Evolutionary conservation across 2,888 invertebrate genomes (phyloP), one percentile per base, ranked within the genome.

Genomic region (Pardosa pseudoannulata): DNA sequence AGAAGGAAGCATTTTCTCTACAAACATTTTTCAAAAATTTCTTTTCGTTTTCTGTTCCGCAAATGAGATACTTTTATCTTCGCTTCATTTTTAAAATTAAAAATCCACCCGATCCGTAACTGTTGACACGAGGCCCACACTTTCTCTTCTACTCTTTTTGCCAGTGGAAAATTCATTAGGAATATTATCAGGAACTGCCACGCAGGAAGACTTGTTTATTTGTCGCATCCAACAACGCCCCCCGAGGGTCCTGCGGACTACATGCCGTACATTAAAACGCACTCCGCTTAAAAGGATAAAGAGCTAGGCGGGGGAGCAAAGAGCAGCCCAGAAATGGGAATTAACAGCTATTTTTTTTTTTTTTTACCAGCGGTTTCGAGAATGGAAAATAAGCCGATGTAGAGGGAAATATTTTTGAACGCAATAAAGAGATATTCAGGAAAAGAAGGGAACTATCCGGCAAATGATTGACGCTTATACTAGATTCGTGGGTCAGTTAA

Each of bases 261-360:
- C 56, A 62, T 62, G 62, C 29, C 32, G 68, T 46, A 81, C 81
- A 81, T 81, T 81, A 81, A 81, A 81, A 81, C 31, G 81, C 81
- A 81, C 81, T 81, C 73, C 68, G 68, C 19, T 68, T 81, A 81
- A 81, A 68, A 74, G 74, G 81, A 81, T 81, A 74, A 74, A 74
- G 68, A 67, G 50, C 56, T 56, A 56, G 56, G 23, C 1, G 3
- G 56, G 56, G 56, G 23, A 11, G 41, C 41, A 13, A 1, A 46
- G 23, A 23, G 23, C 23, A 56, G 56, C 23, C n/a, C 56, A 56
- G 56, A 56, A 56, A 56, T 56, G 56, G 56, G 56, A 56, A 56
- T 56, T 56, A 56, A 56, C 56, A 56, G 23, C 23, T 56, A 56
- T 23, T 56, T 56, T 56, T 56, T 19, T 23, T 36, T n/a, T n/a